Conservation (phyloP, 2,888 invertebrate species). For the Hydriomena furcata region DNA sequence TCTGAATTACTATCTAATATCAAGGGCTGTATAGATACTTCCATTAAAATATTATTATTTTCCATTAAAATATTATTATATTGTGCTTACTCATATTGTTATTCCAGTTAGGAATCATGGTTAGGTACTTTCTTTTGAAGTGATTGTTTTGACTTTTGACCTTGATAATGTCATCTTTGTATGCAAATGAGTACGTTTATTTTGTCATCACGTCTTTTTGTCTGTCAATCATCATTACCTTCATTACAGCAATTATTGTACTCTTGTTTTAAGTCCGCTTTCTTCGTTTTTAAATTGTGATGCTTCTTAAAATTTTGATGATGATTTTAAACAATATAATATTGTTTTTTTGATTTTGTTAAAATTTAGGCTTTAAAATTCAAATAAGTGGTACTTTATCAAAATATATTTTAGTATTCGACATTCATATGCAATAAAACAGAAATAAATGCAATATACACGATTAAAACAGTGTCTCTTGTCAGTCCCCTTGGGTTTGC, state of each 20-base stretch:
- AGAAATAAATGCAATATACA: slow-evolving; percentile 5
- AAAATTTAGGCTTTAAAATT: too few species aligned
- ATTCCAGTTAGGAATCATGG: too few species aligned
- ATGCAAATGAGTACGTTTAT: slow-evolving; percentile 19
- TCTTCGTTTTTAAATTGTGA: slow-evolving; percentile 2
- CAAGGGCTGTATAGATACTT: too few species aligned
- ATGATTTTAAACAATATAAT: too few species aligned
- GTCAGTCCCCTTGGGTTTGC: slow-evolving; percentile 25
- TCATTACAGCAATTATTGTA: slow-evolving; percentile 13
- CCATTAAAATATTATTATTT: too few species aligned
- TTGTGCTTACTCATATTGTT: too few species aligned
- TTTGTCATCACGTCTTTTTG: slow-evolving; percentile 27
- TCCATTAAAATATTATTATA: too few species aligned
- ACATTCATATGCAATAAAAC: neutral
- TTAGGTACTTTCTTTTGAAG: too few species aligned
- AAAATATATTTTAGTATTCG: slow-evolving; percentile 1
- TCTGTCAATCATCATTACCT: slow-evolving; percentile 21
- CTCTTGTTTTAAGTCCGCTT: slow-evolving; percentile 8
- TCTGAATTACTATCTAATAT: too few species aligned
- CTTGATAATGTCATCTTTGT: slow-evolving; percentile 19
- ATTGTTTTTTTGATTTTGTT: too few species aligned
- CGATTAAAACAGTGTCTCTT: slow-evolving; percentile 14
- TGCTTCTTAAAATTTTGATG: too few species aligned
- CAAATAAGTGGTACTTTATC: too few species aligned
- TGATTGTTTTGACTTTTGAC: slow-evolving; percentile 1